Base-by-base conservation (phyloP, 2,888 invertebrate genomes). In the Anthophora plumipes region DNA sequence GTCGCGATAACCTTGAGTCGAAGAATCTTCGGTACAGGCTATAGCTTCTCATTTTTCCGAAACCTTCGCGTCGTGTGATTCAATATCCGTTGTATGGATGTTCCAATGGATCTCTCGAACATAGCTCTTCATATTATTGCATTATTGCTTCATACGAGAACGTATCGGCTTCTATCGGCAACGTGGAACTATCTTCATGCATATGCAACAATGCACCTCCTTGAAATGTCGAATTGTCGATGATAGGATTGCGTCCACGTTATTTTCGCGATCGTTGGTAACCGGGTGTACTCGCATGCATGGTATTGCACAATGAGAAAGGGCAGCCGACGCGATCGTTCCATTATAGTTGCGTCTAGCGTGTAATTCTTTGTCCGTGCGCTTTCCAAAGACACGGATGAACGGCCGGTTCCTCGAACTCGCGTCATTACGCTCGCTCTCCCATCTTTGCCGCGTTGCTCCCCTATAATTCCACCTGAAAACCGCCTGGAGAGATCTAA, bases 351-450 rank as follows among this genome's bases (percentile, higher is more conserved):
- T 20, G 50, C 25, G 73, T 46, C 59, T 57, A 59, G 59, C 50
- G 55, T 59, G 41, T 61, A 67, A 73, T 57, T 50, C 50, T 55
- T 78, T 17, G 61, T 77, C 31, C 64, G 48, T 43, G 46, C 41
- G 25, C 68, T 78, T 76, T 63, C 55, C 48, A 68, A 54, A 61
- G 78, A 78, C 76, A 63, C 76, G 43, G 67, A 68, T 31, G 61
- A 61, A 55, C 78, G 50, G 50, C 52, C 43, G 55, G 46, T 78
- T 63, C 68, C n/a, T 37, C 48, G 69, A 76, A 69, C 69, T 43
- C 63, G 50, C 77, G 59, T 70, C 77, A 46, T 59, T 70, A 50
- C 57, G n/a, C 50, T 20, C 57, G 61, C 48, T 67, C 67, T 22
- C 37, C n/a, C 77, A 37, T 77, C 37, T 14, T 31, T 68, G 25